phyloP scores from a whole-genome alignment of 2,113 vertebrate species.

The Nannospalax galili region DNA sequence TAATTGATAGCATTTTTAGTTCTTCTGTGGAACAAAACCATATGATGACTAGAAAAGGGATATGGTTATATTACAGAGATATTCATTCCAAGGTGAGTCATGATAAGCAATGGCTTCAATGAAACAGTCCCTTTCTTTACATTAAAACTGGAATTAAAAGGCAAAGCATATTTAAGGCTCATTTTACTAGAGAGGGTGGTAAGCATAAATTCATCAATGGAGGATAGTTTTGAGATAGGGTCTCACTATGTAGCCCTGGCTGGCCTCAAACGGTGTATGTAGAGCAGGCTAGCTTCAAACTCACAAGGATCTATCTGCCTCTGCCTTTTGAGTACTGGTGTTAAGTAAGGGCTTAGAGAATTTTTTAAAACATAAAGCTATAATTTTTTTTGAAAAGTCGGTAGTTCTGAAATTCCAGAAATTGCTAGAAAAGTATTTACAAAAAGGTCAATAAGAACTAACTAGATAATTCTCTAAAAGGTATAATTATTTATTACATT shows the following conservation, averaged over 20 bases:
- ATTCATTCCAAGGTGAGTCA: conserved; percentile 24
- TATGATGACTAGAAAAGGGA: neutral
- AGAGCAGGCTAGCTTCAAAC: neutral
- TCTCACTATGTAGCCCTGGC: neutral
- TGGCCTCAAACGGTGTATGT: neutral
- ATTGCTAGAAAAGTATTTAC: neutral
- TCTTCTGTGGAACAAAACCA: neutral
- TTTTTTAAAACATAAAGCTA: neutral
- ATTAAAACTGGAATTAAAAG: conserved; percentile 37
- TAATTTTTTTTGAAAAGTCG: conserved; percentile 32
- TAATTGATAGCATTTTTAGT: conserved; percentile 42
- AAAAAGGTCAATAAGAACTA: neutral
- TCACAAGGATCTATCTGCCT: neutral
- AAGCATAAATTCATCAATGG: neutral
- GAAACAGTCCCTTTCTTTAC: neutral
- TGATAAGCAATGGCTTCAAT: neutral
- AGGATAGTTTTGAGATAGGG: neutral
- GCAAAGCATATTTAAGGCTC: neutral
- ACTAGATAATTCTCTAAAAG: conserved; percentile 29
- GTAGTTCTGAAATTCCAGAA: neutral
- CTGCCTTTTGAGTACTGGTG: neutral
- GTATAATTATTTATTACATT: neutral
- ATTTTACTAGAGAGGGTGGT: neutral
- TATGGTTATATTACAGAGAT: conserved; percentile 1
- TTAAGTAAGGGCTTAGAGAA: neutral